Percentiles rank a stretch among this genome's conserved stretches.
phyloP scores from a whole-genome alignment of 2,797 vertebrate species.

The Muraenolepis orangiensis region DNA sequence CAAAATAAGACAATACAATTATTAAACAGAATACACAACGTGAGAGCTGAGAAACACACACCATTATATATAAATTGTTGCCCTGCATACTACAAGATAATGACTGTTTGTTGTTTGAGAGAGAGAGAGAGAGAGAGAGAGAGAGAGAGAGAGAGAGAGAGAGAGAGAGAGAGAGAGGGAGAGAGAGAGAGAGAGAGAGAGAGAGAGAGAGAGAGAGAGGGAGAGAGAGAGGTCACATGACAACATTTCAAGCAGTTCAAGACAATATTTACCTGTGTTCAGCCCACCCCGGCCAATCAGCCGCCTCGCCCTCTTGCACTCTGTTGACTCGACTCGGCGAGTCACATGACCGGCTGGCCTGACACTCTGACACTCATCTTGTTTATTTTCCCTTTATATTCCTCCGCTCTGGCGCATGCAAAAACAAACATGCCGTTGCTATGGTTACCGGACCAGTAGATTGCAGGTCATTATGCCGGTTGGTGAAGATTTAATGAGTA shows the following conservation, averaged over 20 bases:
- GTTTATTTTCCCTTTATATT: neutral
- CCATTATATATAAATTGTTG: no score
- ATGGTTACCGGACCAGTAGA: slow-evolving; percentile 44
- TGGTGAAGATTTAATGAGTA: slow-evolving; percentile 3
- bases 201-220: neutral
- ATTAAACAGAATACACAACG: neutral
- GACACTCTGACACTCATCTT: neutral
- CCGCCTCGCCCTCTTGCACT: neutral
- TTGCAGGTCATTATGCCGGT: slow-evolving; percentile 29
- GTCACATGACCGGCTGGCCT: neutral
- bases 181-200: neutral
- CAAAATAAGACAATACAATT: neutral
- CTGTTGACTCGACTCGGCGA: neutral
- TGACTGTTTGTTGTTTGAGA: no score
- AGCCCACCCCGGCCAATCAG: neutral
- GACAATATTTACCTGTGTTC: neutral
- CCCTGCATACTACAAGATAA: no score
- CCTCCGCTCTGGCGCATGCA: neutral
- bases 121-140: neutral
- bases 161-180: neutral
- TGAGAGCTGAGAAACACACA: neutral
- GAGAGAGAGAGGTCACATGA: neutral
- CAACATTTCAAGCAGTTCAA: neutral
- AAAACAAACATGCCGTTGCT: slow-evolving; percentile 23
- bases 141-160: neutral